phyloP scores from a whole-genome alignment of 1,140 invertebrate genomes.

The Zaprionus gabonicus region DNA sequence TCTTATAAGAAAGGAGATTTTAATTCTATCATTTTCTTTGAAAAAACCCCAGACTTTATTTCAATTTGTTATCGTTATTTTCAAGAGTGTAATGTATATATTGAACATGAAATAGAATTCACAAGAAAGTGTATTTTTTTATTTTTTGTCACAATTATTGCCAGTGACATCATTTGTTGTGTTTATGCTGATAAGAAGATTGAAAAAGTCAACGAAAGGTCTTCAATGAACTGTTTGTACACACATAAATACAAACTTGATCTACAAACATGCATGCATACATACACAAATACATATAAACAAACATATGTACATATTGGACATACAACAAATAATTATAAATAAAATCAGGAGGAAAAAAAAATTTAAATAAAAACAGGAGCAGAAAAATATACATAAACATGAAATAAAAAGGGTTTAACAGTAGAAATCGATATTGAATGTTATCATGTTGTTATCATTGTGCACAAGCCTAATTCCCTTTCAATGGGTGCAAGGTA shows the following conservation, averaged over 20 bases:
- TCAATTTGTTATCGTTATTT: background rate
- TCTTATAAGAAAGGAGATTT: no score
- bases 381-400: no score
- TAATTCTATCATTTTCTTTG: no score
- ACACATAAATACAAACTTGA: background rate
- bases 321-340: background rate
- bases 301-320: background rate
- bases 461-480: background rate
- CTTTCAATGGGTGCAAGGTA: background rate
- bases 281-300: background rate
- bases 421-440: background rate
- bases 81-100: background rate
- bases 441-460: background rate
- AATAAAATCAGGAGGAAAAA: no score
- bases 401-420: no score
- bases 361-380: no score
- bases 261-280: background rate
- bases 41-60: no score
- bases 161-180: conserved; percentile 27
- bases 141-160: background rate
- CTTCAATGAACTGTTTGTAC: conserved; percentile 4
- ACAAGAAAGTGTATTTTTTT: background rate
- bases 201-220: conserved; percentile 18
- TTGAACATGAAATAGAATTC: background rate
- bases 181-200: conserved; percentile 23